Percentiles rank a stretch among this genome's conserved stretches.
These are phyloP conservation scores for Grantiella picta DNA, from an alignment of 2,113 vertebrate genomes.

Conservation along the genomic window DNA sequence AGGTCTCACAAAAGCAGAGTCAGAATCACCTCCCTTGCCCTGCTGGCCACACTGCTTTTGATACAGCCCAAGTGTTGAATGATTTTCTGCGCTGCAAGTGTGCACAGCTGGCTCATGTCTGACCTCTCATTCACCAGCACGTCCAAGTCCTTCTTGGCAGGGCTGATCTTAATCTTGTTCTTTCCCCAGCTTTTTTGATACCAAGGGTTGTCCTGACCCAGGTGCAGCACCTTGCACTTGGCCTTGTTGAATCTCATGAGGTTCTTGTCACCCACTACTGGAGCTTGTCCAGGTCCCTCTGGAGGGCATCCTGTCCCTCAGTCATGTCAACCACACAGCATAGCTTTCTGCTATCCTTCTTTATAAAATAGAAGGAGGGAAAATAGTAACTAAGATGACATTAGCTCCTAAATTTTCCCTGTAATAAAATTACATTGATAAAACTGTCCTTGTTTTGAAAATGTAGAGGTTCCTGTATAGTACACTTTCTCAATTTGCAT, in stretches of 20 bases:
- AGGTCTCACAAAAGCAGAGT: not conserved
- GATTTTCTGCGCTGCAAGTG: not conserved
- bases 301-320: not conserved
- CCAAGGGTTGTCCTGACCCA: rapidly evolving
- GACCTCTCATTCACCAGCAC: not conserved
- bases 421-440: not conserved
- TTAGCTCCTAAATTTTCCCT: not conserved
- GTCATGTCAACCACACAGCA: rapidly evolving
- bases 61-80: not conserved
- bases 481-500: not conserved
- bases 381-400: not conserved
- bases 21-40: not conserved
- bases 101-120: not conserved
- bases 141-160: not conserved
- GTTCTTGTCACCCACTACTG: not conserved
- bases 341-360: not conserved
- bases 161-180: not conserved
- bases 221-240: not conserved
- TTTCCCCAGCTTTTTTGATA: not conserved
- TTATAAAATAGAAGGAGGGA: not conserved
- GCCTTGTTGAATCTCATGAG: not conserved
- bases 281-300: not conserved
- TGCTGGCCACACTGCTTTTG: not conserved
- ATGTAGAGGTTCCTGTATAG: not conserved
- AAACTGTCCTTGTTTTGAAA: not conserved